These are phyloP conservation scores for Drosophila oshimai DNA, from an alignment of 1,140 invertebrate genomes.

Conservation along the genomic window DNA sequence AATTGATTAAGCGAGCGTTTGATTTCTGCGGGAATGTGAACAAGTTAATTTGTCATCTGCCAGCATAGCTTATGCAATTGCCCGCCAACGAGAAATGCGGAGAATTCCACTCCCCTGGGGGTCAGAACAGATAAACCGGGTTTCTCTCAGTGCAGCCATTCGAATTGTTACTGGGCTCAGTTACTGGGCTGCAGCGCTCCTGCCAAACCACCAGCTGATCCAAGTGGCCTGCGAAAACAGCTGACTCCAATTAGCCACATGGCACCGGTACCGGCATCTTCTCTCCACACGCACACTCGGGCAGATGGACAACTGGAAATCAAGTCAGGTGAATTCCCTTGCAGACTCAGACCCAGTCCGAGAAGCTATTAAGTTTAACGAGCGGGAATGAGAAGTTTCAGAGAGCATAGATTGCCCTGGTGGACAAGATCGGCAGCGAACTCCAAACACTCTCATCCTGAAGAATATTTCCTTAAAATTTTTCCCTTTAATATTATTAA, in stretches of 20 bases:
- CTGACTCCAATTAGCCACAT: constrained; percentile 78
- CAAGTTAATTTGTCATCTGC: constrained; percentile 39
- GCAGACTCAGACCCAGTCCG: background rate
- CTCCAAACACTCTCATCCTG: too few species aligned
- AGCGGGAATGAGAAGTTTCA: constrained; percentile 15
- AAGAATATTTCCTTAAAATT: background rate
- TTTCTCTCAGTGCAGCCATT: constrained; percentile 51
- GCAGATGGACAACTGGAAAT: constrained; percentile 2
- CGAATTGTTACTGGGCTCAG: constrained; percentile 21
- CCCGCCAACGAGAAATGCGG: background rate
- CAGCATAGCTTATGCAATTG: constrained; percentile 6
- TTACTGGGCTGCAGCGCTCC: constrained; percentile 16
- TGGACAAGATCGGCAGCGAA: background rate
- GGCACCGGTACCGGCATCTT: constrained; percentile 29
- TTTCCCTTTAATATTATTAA: background rate
- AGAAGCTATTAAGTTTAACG: constrained; percentile 58
- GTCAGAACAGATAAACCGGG: too few species aligned
- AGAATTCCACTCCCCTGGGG: background rate
- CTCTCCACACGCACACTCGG: background rate
- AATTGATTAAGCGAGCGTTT: constrained; percentile 62
- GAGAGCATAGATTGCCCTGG: background rate
- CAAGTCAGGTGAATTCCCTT: constrained; percentile 19
- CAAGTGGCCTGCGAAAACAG: constrained; percentile 56
- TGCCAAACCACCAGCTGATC: constrained; percentile 73
- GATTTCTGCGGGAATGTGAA: constrained; percentile 52